phyloP scores from a whole-genome alignment of 2,888 invertebrate species.

The Lamproptera curius region DNA sequence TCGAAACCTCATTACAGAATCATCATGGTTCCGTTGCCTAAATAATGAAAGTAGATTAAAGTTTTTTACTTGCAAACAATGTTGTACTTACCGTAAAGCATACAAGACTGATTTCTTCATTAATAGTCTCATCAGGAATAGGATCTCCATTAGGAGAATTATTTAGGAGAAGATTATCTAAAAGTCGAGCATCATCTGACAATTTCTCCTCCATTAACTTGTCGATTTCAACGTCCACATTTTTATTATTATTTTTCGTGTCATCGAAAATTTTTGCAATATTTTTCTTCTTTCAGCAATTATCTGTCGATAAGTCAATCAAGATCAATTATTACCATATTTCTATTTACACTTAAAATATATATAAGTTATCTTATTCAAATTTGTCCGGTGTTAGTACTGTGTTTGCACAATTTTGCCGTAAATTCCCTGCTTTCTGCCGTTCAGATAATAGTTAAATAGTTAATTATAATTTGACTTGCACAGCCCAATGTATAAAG shows the following conservation, averaged over 20 bases:
- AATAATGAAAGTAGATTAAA: conserved; percentile 1
- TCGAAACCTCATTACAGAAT: too few relatives aligned
- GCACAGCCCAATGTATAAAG: too few relatives aligned
- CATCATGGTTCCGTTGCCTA: too few relatives aligned
- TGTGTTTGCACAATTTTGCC: too few relatives aligned
- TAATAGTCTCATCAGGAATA: conserved; percentile 34
- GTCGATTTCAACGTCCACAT: conserved; percentile 25
- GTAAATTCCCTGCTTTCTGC: too few relatives aligned
- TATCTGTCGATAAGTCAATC: too few relatives aligned
- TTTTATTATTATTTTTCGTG: conserved; percentile 32
- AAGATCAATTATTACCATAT: too few relatives aligned
- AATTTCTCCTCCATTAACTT: conserved; percentile 28
- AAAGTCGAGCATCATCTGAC: conserved; percentile 28
- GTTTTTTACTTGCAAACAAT: not conserved
- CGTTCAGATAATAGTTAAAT: too few relatives aligned
- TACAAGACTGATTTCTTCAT: conserved; percentile 37
- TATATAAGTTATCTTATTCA: too few relatives aligned
- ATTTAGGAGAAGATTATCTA: conserved; percentile 36
- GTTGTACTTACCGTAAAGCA: conserved; percentile 34
- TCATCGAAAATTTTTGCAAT: conserved; percentile 30
- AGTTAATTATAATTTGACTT: too few relatives aligned
- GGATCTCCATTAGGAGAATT: conserved; percentile 31
- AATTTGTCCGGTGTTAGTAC: too few relatives aligned
- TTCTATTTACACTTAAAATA: too few relatives aligned
- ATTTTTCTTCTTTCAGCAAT: conserved; percentile 30